phyloP scores from a whole-genome alignment of 2,113 vertebrate genomes.

The Phoenicopterus ruber region DNA sequence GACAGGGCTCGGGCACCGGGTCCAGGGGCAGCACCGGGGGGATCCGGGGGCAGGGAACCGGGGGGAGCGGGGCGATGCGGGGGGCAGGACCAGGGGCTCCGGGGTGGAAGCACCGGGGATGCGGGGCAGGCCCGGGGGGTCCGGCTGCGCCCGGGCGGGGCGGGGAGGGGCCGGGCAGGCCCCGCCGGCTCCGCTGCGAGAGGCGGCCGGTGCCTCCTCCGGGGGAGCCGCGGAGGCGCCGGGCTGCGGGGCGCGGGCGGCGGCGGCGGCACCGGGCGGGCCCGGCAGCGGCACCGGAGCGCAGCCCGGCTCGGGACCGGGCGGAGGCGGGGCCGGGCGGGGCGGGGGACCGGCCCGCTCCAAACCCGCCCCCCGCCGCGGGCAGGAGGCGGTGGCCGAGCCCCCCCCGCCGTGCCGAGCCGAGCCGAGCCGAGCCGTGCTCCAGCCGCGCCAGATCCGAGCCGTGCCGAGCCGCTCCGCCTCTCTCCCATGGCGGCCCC shows the following conservation, averaged over 20 bases:
- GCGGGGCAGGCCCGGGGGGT: not conserved
- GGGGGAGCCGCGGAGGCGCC: not conserved
- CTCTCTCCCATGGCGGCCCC: not conserved
- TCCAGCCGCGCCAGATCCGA: not conserved
- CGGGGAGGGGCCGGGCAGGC: not conserved
- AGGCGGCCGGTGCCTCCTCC: not conserved
- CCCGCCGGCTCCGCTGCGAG: not conserved
- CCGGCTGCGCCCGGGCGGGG: not conserved
- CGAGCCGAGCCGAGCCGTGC: not conserved
- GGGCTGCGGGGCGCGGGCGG: not conserved
- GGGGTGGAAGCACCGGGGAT: not conserved
- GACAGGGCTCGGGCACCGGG: not conserved
- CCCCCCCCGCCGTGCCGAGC: not conserved
- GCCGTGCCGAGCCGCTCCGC: not conserved
- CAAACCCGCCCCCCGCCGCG: not conserved
- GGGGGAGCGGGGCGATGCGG: not conserved
- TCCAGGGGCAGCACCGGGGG: not conserved
- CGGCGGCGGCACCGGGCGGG: not conserved
- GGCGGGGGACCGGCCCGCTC: not conserved
- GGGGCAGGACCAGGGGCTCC: not conserved
- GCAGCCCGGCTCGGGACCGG: not conserved
- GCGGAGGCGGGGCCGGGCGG: not conserved
- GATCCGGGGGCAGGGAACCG: not conserved
- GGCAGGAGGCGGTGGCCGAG: slow-evolving; percentile 27
- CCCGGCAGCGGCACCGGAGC: not conserved